Evolutionary conservation across 2,797 vertebrate genomes (phyloP).

Genomic region (Meda fulgida): DNA sequence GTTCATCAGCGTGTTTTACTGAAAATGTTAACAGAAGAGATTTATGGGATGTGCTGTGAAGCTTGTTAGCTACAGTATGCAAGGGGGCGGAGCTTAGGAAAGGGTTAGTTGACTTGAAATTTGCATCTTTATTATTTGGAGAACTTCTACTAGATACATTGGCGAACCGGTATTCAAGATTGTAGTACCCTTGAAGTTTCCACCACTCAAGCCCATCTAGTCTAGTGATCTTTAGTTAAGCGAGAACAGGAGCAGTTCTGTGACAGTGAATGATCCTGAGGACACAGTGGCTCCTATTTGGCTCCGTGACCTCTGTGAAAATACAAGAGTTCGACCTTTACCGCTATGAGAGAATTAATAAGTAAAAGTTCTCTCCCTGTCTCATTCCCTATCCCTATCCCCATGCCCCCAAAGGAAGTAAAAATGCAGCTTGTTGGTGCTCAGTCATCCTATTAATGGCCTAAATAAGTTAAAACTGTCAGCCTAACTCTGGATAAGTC

Average conservation of each 20-base stretch:
- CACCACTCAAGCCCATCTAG: neutral
- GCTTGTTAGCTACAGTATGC: neutral
- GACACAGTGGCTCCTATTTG: slow-evolving; percentile 1
- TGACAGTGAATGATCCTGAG: slow-evolving; percentile 23
- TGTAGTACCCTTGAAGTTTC: neutral
- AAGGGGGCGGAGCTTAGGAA: neutral
- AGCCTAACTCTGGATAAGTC: slow-evolving; percentile 42
- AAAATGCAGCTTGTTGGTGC: slow-evolving; percentile 21
- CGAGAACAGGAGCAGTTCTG: neutral
- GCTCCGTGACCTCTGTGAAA: slow-evolving; percentile 17
- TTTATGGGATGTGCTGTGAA: neutral
- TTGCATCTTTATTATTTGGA: neutral
- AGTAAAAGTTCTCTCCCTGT: slow-evolving; percentile 24
- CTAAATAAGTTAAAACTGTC: slow-evolving; percentile 47
- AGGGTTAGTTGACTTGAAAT: neutral
- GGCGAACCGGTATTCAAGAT: neutral
- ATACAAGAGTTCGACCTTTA: slow-evolving; percentile 24
- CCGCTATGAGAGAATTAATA: slow-evolving; percentile 26
- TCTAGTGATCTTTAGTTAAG: neutral
- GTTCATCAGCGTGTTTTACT: neutral
- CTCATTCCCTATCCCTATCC: neutral
- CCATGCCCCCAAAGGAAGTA: slow-evolving; percentile 8
- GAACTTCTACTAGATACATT: neutral
- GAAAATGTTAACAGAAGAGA: neutral
- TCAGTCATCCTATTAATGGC: slow-evolving; percentile 45